A percentile compares a stretch with the other conserved stretches of the same genome.
phyloP scores from a whole-genome alignment of 2,888 invertebrate genomes.

The Archips crataeganus region DNA sequence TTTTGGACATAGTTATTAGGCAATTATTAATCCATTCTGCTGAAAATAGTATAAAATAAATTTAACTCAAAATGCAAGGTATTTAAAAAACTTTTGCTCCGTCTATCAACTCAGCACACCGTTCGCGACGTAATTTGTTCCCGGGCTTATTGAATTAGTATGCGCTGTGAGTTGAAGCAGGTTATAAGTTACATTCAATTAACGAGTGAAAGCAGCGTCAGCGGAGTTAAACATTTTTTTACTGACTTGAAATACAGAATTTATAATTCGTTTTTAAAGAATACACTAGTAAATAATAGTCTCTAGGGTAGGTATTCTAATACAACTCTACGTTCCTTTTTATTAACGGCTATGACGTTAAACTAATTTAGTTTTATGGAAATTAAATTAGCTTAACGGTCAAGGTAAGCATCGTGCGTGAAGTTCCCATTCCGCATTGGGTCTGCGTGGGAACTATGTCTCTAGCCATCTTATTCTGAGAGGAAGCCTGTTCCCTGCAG shows the following conservation, averaged over 20 bases:
- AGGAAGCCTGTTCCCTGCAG: too few species aligned
- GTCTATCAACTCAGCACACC: constrained; percentile 51
- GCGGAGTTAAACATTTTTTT: background rate
- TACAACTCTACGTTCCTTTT: too few species aligned
- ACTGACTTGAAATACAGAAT: background rate
- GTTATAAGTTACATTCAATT: constrained; percentile 40
- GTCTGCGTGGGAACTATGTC: too few species aligned
- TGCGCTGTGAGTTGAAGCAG: constrained; percentile 55
- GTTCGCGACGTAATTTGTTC: constrained; percentile 70
- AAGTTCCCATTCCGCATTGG: too few species aligned
- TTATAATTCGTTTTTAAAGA: background rate
- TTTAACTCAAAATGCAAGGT: constrained; percentile 8
- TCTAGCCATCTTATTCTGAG: too few species aligned
- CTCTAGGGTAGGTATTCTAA: too few species aligned
- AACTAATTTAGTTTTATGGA: too few species aligned
- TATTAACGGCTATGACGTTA: too few species aligned
- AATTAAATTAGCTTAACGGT: too few species aligned
- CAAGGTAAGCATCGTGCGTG: too few species aligned
- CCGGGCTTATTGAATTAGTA: constrained; percentile 77
- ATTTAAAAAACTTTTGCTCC: constrained; percentile 43
- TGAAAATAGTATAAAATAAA: constrained; percentile 9
- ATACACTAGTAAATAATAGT: background rate
- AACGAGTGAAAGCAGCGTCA: constrained; percentile 12
- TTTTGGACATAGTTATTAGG: constrained; percentile 6
- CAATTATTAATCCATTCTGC: background rate